Conservation (phyloP, 1,140 invertebrate genomes). For the Bombus impatiens region DNA sequence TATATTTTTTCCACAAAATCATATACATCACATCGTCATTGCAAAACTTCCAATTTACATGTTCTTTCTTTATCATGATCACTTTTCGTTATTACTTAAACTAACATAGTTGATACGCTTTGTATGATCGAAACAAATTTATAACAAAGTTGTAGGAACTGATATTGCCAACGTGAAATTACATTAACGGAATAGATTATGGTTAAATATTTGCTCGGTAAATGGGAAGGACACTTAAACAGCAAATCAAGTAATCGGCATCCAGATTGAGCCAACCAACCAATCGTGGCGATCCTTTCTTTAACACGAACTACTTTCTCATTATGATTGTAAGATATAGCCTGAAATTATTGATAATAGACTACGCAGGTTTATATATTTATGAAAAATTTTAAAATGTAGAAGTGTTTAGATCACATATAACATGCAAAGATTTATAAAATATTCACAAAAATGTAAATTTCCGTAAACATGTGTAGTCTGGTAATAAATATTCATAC, state of each 20-base stretch:
- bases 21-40: background rate
- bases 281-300: no score
- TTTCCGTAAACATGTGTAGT: background rate
- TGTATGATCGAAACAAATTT: background rate
- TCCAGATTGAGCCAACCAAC: background rate
- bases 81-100: background rate
- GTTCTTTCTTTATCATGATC: background rate
- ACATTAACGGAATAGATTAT: constrained; percentile 1
- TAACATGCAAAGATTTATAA: background rate
- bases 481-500: background rate
- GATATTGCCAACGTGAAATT: background rate
- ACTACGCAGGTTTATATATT: background rate
- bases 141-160: background rate
- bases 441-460: background rate
- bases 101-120: background rate
- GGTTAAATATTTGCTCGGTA: background rate
- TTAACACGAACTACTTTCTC: background rate
- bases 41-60: background rate
- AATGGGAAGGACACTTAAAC: background rate
- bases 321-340: background rate
- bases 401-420: background rate
- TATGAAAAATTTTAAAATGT: background rate
- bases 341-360: background rate
- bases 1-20: background rate
- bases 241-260: constrained; percentile 4